phyloP scores from a whole-genome alignment of 2,888 invertebrate genomes.

The Tortrix viridana region DNA sequence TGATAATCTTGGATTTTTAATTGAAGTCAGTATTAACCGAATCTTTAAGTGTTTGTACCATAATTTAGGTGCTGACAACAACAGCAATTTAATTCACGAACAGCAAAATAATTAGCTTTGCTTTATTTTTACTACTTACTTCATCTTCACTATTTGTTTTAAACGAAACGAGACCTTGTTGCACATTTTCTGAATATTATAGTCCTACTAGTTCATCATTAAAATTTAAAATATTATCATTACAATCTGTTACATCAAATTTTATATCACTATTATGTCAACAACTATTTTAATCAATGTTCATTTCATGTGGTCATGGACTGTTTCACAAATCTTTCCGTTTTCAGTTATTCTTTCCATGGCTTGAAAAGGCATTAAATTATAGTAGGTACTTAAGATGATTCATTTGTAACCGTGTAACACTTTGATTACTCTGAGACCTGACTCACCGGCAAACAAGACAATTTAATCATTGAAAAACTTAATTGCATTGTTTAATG shows the following conservation, averaged over 20 bases:
- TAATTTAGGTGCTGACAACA: no score
- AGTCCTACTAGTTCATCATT: neutral
- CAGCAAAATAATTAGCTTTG: no score
- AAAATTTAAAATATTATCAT: neutral
- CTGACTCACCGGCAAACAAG: constrained; percentile 25
- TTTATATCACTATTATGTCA: neutral
- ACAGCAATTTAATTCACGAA: no score
- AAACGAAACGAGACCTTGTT: no score
- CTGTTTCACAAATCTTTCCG: no score
- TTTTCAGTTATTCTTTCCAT: no score
- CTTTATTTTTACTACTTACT: no score
- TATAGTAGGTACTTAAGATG: neutral
- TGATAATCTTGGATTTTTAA: neutral
- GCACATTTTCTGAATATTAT: no score
- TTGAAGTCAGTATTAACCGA: no score
- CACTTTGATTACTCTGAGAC: constrained; percentile 11
- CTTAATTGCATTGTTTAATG: constrained; percentile 34
- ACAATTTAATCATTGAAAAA: constrained; percentile 29
- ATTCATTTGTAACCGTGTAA: constrained; percentile 10
- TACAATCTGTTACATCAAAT: neutral
- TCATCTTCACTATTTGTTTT: no score
- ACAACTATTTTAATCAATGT: neutral
- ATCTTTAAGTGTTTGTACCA: no score
- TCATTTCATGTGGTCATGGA: neutral
- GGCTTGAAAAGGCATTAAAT: neutral